Conservation (phyloP, 2,797 vertebrate genomes). For the Huso huso region DNA sequence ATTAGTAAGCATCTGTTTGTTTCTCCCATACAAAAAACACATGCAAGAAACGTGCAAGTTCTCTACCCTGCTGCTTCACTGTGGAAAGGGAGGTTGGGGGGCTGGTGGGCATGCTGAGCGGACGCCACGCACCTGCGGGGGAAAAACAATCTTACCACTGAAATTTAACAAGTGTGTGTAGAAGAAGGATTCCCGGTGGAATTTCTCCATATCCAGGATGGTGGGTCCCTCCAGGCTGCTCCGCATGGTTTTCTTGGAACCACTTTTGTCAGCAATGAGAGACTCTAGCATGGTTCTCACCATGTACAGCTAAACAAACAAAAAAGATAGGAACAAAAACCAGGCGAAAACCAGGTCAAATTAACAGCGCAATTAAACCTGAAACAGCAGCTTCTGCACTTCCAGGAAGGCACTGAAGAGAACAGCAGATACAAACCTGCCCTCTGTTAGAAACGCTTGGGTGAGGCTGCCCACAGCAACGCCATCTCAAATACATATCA, state of each 20-base stretch:
- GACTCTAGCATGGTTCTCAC: slow-evolving; percentile 99
- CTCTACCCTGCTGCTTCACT: too few relatives aligned
- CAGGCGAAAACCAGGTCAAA: slow-evolving; percentile 6
- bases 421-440: too few relatives aligned
- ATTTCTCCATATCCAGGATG: slow-evolving; percentile 97
- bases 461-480: too few relatives aligned
- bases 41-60: too few relatives aligned
- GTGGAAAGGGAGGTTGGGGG: slow-evolving; percentile 39
- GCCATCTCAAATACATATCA: too few relatives aligned
- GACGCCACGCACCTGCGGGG: slow-evolving; percentile 45
- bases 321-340: background rate
- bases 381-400: background rate
- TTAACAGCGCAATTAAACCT: background rate
- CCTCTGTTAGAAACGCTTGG: too few relatives aligned
- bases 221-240: slow-evolving; percentile 93
- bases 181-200: slow-evolving; percentile 96
- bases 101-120: slow-evolving; percentile 57
- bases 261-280: slow-evolving; percentile 94
- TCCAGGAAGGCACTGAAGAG: too few relatives aligned
- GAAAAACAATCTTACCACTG: slow-evolving; percentile 73
- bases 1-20: too few relatives aligned
- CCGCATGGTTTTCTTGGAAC: slow-evolving; percentile 94
- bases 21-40: too few relatives aligned
- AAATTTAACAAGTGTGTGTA: slow-evolving; percentile 97
- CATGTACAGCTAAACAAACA: slow-evolving; percentile 81